phyloP scores from a whole-genome alignment of 2,888 invertebrate genomes.

The Anarsia innoxiella region DNA sequence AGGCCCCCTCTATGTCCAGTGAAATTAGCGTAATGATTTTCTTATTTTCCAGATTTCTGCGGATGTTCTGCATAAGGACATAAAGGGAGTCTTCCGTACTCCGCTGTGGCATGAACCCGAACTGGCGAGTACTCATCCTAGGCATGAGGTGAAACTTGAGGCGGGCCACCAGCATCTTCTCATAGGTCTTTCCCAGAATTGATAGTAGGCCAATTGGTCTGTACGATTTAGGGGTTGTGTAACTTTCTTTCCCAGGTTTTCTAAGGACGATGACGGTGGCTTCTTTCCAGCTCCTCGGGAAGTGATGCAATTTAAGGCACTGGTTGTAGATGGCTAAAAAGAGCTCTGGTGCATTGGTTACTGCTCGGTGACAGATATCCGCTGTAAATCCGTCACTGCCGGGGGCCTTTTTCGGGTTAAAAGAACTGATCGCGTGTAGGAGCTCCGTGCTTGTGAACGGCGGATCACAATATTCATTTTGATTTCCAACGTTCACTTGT shows the following conservation, averaged over 20 bases:
- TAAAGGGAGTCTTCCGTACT: constrained; percentile 8
- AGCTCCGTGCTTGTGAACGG: background rate
- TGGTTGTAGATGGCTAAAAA: background rate
- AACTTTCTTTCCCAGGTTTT: background rate
- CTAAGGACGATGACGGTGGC: background rate
- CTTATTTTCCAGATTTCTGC: background rate
- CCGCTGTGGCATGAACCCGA: background rate
- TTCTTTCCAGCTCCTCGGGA: background rate
- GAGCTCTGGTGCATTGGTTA: background rate
- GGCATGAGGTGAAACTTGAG: background rate
- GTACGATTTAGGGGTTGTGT: background rate
- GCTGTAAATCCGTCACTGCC: constrained; percentile 3
- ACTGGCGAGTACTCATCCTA: constrained; percentile 1
- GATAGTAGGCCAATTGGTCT: constrained; percentile 1
- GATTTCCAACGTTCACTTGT: background rate
- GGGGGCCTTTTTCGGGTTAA: constrained; percentile 4
- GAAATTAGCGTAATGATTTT: background rate
- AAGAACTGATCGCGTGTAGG: background rate
- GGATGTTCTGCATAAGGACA: constrained; percentile 6
- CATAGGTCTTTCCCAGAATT: background rate
- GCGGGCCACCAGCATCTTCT: background rate
- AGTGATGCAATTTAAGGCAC: background rate
- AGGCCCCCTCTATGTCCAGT: constrained; percentile 5
- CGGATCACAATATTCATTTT: background rate
- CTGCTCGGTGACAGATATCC: background rate